These are phyloP conservation scores for Pissodes strobi DNA, from an alignment of 1,140 invertebrate genomes.

Conservation along the genomic window DNA sequence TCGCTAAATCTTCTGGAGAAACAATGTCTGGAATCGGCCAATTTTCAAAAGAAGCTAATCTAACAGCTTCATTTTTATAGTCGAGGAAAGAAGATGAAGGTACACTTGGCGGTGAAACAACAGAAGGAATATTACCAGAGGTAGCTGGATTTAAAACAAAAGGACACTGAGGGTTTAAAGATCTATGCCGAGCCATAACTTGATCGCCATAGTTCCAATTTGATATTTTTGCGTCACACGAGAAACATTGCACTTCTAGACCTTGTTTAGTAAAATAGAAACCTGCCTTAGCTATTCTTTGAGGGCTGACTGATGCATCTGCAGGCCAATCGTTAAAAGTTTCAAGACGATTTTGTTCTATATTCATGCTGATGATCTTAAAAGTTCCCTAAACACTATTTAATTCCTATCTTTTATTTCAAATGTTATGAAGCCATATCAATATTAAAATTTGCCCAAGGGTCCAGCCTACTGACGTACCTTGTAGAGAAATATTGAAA, in stretches of 20 bases:
- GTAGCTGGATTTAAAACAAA: conserved; percentile 68
- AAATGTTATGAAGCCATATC: background rate
- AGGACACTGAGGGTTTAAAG: conserved; percentile 68
- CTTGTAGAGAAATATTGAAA: too few species aligned
- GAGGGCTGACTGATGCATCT: conserved; percentile 65
- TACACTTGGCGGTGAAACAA: background rate
- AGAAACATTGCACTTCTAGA: conserved; percentile 75
- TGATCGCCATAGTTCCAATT: conserved; percentile 79
- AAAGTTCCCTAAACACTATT: background rate
- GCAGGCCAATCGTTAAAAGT: conserved; percentile 75
- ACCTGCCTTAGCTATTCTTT: conserved; percentile 76
- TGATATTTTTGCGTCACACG: conserved; percentile 71
- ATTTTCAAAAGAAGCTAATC: conserved; percentile 66
- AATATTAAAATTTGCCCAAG: too few species aligned
- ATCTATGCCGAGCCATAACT: conserved; percentile 67
- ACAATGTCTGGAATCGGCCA: conserved; percentile 69
- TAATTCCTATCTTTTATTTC: background rate
- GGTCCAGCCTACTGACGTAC: too few species aligned
- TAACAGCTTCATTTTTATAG: conserved; percentile 50
- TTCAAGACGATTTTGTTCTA: conserved; percentile 68
- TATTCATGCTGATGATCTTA: too few species aligned
- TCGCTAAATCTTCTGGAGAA: conserved; percentile 71
- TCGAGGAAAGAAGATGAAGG: conserved; percentile 29
- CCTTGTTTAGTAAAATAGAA: conserved; percentile 76
- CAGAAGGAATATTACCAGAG: conserved; percentile 69